Base-by-base conservation (phyloP, 1,140 invertebrate genomes). In the Anthonomus grandis region DNA sequence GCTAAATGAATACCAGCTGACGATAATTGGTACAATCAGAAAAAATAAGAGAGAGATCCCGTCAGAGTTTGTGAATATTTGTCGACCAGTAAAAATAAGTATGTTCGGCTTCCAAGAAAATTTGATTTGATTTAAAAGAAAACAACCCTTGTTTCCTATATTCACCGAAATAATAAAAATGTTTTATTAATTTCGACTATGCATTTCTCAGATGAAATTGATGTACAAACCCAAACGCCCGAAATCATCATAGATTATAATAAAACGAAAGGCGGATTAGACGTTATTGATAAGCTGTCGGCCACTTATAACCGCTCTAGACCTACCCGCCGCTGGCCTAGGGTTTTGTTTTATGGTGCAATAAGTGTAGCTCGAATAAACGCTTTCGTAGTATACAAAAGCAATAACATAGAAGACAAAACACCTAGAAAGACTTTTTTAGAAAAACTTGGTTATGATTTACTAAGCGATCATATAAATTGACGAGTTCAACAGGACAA, bases 171-270 rank as follows among this genome's bases (percentile, higher is more conserved):
- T 25, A 21, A 55, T 13, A 54, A 24, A 15, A 21, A 48, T 17
- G 42, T 55, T 8, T 47, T 55, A 21, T 8, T 58, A 52, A 50
- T 53, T 41, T 58, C 59, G 38, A 58, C 55, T 13, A 47, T 52
- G 34, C 55, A 58, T 58, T 38, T 47, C 36, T 27, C 15, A 17
- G 53, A 60, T 37, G 6, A 46, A 12, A 41, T 57, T 49, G 46
- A 60, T 25, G 15, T 8, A 9, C 3, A 9, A 15, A 42, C 46
- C 12, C 24, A 13, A n/a, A 49, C 48, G 34, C 52, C 52, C 12
- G 44, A 60, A 42, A 56, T 60, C 13, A 60, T 57, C 44, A 38
- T 46, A 41, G 47, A 41, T 37, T 57, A 57, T 57, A 57, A 60
- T 57, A 17, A 51, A n/a, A 53, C 53, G 5, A 60, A 57, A 60